Evolutionary conservation across 35 echinoderm and acorn worm species (phyloP).

Genomic region (Chiridota heheva): DNA sequence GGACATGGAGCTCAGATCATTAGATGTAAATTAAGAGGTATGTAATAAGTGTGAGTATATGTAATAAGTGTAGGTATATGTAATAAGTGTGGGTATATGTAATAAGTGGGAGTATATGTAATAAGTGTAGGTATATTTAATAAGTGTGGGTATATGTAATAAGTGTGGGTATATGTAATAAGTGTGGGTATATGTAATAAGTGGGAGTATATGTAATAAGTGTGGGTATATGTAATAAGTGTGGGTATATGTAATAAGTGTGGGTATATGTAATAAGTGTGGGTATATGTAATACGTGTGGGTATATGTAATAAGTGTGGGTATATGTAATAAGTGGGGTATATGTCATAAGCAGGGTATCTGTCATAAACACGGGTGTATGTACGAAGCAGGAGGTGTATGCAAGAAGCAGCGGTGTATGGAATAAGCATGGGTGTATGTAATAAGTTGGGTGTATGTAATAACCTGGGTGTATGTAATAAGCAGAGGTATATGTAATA

Average conservation of each 20-base stretch:
- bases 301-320: background rate
- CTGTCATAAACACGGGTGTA: too few relatives aligned
- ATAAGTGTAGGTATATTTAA: background rate
- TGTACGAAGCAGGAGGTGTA: too few relatives aligned
- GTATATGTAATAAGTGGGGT: background rate
- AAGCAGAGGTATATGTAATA: too few relatives aligned
- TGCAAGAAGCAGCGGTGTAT: too few relatives aligned
- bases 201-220: background rate
- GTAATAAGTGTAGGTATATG: background rate
- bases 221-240: background rate
- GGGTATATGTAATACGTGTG: background rate
- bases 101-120: background rate
- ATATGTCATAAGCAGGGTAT: too few relatives aligned
- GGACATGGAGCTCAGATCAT: conserved; percentile 63
- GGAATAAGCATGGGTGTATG: too few relatives aligned
- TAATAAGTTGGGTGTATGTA: too few relatives aligned
- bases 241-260: background rate
- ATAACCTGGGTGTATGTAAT: too few relatives aligned
- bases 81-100: background rate
- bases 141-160: background rate
- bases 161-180: background rate
- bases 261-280: background rate
- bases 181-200: background rate
- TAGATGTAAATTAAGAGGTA: conserved; percentile 89
- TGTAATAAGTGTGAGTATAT: background rate